phyloP scores from a whole-genome alignment of 2,888 invertebrate genomes.

The Acrocyrtus sp. region DNA sequence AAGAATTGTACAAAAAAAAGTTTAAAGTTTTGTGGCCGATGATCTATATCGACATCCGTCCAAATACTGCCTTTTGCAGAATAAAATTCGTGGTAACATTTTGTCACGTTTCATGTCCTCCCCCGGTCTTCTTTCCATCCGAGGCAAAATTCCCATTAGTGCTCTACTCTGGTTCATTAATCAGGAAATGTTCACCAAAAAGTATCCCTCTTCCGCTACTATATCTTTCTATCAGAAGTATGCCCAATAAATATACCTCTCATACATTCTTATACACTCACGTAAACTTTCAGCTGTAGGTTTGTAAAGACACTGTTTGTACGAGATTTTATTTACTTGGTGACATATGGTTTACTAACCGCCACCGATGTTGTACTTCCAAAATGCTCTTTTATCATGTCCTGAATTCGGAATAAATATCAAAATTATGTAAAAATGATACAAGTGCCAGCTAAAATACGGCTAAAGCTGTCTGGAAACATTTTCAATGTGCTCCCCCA shows the following conservation, averaged over 20 bases:
- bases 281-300: background rate
- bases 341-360: constrained; percentile 54
- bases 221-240: too few species aligned
- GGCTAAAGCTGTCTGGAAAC: too few species aligned
- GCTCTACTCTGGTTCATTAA: constrained; percentile 44
- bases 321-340: constrained; percentile 33
- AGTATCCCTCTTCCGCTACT: too few species aligned
- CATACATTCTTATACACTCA: background rate
- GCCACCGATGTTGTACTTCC: constrained; percentile 27
- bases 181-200: constrained; percentile 36
- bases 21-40: too few species aligned
- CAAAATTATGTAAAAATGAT: too few species aligned
- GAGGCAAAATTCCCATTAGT: constrained; percentile 45
- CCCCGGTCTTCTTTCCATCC: constrained; percentile 5
- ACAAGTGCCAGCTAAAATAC: too few species aligned
- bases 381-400: constrained; percentile 35
- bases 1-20: too few species aligned
- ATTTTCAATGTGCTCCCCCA: too few species aligned
- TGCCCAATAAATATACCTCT: too few species aligned
- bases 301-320: background rate
- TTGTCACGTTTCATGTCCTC: constrained; percentile 44
- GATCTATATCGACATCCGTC: constrained; percentile 20
- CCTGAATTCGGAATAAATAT: too few species aligned
- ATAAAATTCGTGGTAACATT: constrained; percentile 29
- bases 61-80: constrained; percentile 11